Base-by-base conservation (phyloP, 2,113 vertebrate species). In the Barnardius zonarius region DNA sequence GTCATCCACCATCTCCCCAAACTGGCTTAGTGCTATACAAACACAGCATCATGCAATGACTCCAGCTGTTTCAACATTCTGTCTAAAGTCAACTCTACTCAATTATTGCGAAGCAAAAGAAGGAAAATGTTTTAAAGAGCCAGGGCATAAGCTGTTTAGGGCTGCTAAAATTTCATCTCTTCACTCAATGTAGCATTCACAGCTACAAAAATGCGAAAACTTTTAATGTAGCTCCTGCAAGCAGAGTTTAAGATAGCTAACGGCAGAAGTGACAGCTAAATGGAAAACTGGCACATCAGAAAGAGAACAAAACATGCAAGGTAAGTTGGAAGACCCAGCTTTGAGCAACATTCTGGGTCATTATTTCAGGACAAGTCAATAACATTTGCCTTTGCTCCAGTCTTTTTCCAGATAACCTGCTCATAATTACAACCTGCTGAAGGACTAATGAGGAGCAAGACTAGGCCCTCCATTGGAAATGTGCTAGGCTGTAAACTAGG, bases 1-100 rank as follows among this genome's bases (percentile, higher is more conserved):
- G 28, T 62, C 54, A 83, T 22, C 57, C 76, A 69, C 41, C 41
- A 51, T 16, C 28, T 81, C 91, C 61, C 33, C 64, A 67, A 59
- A 59, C 15, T 13, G 6, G 19, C 33, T 20, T 20, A 59, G 66
- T 22, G 37, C 37, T 5, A 17, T 44, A 48, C 63, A 69, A 80
- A 48, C 13, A 30, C 25, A 86, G 52, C 72, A 92, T 13, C 66
- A 17, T 5, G 27, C 25, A 68, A 61, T 0, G 4, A 64, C 62
- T 83, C 48, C 62, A 91, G 90, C 66, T 82, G 62, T 68, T 93
- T 61, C 87, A 61, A 55, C 69, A 43, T 63, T 70, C 78, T 68
- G 46, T 70, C 72, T 83, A 2, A 74, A 95, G 63, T 28, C 62
- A 92, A 80, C 35, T 69, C 78, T 33, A 73, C 27, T 76, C 66